Base-by-base conservation (phyloP, 1,140 invertebrate species). In the Leptonema lineaticorne region DNA sequence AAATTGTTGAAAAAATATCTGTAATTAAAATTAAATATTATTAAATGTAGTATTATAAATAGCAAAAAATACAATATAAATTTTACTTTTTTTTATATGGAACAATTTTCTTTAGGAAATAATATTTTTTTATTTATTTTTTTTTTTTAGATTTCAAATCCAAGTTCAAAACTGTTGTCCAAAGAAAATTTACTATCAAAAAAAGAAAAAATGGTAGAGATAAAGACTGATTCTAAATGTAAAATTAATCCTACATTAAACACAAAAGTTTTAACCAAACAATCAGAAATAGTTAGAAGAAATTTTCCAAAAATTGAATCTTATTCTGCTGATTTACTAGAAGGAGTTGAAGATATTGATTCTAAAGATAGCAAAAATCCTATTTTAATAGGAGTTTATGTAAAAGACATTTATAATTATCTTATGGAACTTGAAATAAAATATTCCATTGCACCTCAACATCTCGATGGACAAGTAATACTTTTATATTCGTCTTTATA, bases 321-420 rank as follows among this genome's bases (percentile, higher is more conserved):
- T 9, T 66, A 70, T 67, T 71, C 73, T n/a, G 75, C 75, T 4
- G 60, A 67, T 37, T 67, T 82, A 16, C 78, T 81, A 0, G 66
- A 74, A 37, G 77, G 79, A 26, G 78, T 83, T 72, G 80, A 82
- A 73, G 93, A 95, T 78, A 85, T 88, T 74, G 87, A 90, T 70
- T 90, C 91, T 74, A 81, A 77, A 58, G 85, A 88, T 48, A 91
- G 93, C 76, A 76, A 78, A 28, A 81, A 75, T 63, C 91, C 91
- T 6, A 85, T 90, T 74, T 83, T 95, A 68, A 89, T 93, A 75
- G 87, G 87, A 26, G 85, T 89, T 70, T 95, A 95, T 77, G 89
- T 92, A 56, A 90, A 92, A 70, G 92, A 95, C 69, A 96, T 96
- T 76, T 94, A 93, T 75, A 77, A 80, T 11, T 94, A 96, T 77